Conservation (phyloP, 2,113 vertebrate genomes). For the Oryzias woworae region DNA sequence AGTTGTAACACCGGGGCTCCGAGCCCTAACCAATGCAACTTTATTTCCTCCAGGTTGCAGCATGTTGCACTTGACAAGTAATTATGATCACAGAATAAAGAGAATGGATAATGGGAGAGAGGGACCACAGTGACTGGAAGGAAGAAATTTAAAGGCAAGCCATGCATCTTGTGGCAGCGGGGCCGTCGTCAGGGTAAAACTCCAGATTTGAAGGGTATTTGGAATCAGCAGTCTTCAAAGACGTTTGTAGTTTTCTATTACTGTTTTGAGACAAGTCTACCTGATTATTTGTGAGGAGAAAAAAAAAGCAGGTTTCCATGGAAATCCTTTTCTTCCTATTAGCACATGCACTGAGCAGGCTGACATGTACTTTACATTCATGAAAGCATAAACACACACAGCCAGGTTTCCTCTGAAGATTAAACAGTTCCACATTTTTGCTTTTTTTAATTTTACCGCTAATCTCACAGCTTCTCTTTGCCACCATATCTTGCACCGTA, state of each 20-base stretch:
- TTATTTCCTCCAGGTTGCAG: slow-evolving; percentile 46
- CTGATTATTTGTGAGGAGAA: slow-evolving; percentile 8
- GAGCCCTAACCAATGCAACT: slow-evolving; percentile 47
- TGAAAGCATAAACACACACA: slow-evolving; percentile 21
- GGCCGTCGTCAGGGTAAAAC: slow-evolving; percentile 56
- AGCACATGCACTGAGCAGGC: slow-evolving; percentile 1
- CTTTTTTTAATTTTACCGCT: slow-evolving; percentile 12
- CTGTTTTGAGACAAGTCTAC: slow-evolving; percentile 6
- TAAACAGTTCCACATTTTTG: background rate
- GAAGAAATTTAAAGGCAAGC: slow-evolving; percentile 43
- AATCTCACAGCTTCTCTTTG: slow-evolving; percentile 10
- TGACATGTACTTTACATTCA: slow-evolving; percentile 32
- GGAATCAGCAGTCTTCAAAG: slow-evolving; percentile 45
- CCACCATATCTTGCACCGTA: slow-evolving; percentile 2
- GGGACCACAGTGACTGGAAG: slow-evolving; percentile 10
- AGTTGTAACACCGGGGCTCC: slow-evolving; percentile 44
- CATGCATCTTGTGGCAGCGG: slow-evolving; percentile 28
- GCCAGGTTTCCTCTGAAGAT: slow-evolving; percentile 28
- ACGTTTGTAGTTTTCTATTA: background rate
- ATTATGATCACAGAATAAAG: slow-evolving; percentile 48
- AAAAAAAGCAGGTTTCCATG: slow-evolving; percentile 41
- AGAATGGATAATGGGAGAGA: slow-evolving; percentile 11
- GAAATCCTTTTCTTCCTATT: slow-evolving; percentile 27
- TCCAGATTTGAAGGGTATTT: slow-evolving; percentile 22
- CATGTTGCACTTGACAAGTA: slow-evolving; percentile 28